Conservation (phyloP, 1,140 invertebrate genomes). For the Drosophila orena region DNA sequence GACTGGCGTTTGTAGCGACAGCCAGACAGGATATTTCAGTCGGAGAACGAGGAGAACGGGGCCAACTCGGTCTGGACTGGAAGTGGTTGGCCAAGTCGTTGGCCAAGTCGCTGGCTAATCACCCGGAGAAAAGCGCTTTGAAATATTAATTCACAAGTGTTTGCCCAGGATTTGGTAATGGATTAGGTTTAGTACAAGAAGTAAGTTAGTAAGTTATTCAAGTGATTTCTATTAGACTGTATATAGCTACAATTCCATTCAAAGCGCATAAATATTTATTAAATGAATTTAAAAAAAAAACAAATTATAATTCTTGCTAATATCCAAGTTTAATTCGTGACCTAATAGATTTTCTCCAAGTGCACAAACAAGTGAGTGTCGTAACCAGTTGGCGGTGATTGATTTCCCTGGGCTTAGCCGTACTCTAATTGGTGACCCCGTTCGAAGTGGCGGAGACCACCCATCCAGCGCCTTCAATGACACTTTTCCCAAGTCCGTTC, state of each 20-base stretch:
- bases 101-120: not conserved
- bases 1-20: conserved; percentile 75
- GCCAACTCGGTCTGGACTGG: not conserved
- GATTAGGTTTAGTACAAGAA: not conserved
- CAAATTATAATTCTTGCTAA: too few relatives aligned
- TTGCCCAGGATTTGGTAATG: not conserved
- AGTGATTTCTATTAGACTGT: too few relatives aligned
- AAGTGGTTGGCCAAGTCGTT: conserved; percentile 8
- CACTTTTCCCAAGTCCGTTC: conserved; percentile 46
- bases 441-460: conserved; percentile 21
- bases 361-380: not conserved
- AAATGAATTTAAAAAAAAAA: too few relatives aligned
- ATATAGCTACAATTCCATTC: too few relatives aligned
- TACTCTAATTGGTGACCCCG: conserved; percentile 37
- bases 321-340: too few relatives aligned
- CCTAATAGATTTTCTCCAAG: not conserved
- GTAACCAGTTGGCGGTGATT: conserved; percentile 28
- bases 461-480: conserved; percentile 50
- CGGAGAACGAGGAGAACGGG: conserved; percentile 7
- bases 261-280: too few relatives aligned
- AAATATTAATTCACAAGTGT: not conserved
- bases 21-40: conserved; percentile 37
- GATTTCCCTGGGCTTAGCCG: conserved; percentile 20
- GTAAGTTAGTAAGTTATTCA: too few relatives aligned
- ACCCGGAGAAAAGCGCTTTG: not conserved